Base-by-base conservation (phyloP, 1,140 invertebrate genomes). In the Thalassaphorura encarpata region DNA sequence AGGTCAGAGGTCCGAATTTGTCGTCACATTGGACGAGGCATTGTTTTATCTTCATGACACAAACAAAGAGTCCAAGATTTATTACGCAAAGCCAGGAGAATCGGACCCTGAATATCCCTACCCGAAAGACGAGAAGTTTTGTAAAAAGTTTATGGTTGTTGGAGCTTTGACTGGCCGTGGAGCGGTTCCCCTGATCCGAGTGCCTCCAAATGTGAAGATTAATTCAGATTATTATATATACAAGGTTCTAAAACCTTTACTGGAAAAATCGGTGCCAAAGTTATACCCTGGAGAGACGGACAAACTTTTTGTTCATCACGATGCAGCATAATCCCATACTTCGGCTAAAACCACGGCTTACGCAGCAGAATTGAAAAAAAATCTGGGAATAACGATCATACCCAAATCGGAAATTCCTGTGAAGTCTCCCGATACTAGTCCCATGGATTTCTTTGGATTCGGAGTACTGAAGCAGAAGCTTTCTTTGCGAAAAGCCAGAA, bases 11-110 rank as follows among this genome's bases (percentile, higher is more conserved):
- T 31, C 13, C 6, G 31, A 49, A 50, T 51, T 23, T 40, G 43
- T 55, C n/a, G 54, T 49, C 26, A 47, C 54, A 55, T n/a, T 55
- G 27, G 54, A 55, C 33, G 54, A 55, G 26, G 54, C 31, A 51
- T n/a, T 13, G 16, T 23, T 55, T 21, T n/a, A 11, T 36, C 33
- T 36, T 36, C 11, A 36, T 11, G 33, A 36, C 33, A n/a, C n/a
- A n/a, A 11, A n/a, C 33, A 36, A n/a, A 36, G 33, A 36, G 33
- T n/a, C n/a, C 31, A 36, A 36, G n/a, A 36, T 36, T n/a, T 36
- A 43, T 18, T 43, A 43, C 42, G 6, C 11, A 6, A 43, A 21
- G 19, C 6, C 11, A 6, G 11, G 11, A 43, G 21, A 43, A 11
- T 11, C 19, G 16, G 42, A 43, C 21, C 42, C 42, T 13, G 42